Percentiles rank a stretch among this genome's conserved stretches.
Evolutionary conservation across 2,113 vertebrate species (phyloP).

Genomic region (Abramis brama): DNA sequence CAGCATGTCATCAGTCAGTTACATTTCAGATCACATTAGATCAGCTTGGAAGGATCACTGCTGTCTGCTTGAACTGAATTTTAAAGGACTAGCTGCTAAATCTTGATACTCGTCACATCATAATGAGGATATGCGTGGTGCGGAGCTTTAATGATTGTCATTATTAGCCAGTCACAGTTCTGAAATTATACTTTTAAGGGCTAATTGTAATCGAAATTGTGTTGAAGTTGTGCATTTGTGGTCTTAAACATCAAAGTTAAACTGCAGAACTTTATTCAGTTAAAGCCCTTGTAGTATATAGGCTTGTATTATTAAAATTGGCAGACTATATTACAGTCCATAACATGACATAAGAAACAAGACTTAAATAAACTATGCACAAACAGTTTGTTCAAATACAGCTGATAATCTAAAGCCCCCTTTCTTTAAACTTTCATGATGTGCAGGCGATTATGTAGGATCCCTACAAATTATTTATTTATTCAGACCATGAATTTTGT

Average conservation of each 20-base stretch:
- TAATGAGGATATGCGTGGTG: not conserved
- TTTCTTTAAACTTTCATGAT: not conserved
- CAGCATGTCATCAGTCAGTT: not conserved
- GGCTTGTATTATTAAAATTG: not conserved
- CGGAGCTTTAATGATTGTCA: not conserved
- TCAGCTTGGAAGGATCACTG: not conserved
- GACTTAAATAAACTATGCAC: not conserved
- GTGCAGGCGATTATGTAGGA: not conserved
- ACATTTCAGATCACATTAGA: not conserved
- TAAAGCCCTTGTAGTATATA: not conserved
- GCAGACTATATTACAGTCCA: not conserved
- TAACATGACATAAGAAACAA: not conserved
- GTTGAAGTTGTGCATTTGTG: not conserved
- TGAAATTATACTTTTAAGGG: not conserved
- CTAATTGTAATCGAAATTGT: not conserved
- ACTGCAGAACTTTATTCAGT: not conserved
- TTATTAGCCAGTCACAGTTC: not conserved
- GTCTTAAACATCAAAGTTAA: not conserved
- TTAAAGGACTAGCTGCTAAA: not conserved
- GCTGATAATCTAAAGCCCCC: not conserved
- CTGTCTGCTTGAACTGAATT: not conserved
- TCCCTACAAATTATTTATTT: conserved; percentile 10
- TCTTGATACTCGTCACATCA: not conserved
- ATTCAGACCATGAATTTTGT: conserved; percentile 10
- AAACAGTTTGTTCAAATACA: not conserved